Evolutionary conservation across 2,888 invertebrate genomes (phyloP).

Genomic region (Volucella zonaria): DNA sequence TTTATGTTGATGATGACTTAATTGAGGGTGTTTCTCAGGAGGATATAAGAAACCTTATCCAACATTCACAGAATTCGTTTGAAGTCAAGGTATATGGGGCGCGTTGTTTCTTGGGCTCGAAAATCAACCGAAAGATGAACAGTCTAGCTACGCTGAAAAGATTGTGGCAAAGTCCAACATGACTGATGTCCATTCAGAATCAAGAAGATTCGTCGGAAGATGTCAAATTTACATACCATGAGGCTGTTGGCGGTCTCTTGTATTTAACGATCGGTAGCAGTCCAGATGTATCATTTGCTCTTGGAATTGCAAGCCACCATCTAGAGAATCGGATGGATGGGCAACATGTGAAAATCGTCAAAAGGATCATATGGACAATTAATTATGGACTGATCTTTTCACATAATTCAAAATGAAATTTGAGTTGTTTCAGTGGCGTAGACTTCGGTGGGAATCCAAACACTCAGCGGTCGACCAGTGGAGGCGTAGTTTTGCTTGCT

Average conservation of each 20-base stretch:
- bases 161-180: constrained; percentile 8
- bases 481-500: no score
- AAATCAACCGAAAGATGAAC: no score
- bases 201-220: no score
- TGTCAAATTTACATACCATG: constrained; percentile 61
- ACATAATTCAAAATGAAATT: no score
- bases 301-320: no score
- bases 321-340: neutral
- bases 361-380: neutral
- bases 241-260: constrained; percentile 68
- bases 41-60: constrained; percentile 1
- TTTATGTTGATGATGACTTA: constrained; percentile 77
- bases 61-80: neutral
- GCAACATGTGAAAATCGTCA: neutral
- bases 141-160: constrained; percentile 2
- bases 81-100: constrained; percentile 11
- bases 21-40: constrained; percentile 62
- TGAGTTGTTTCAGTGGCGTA: no score
- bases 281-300: no score
- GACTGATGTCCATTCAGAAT: neutral
- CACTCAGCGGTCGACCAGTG: no score
- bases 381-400: no score
- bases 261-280: constrained; percentile 67
- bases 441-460: no score
- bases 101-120: neutral